Evolutionary conservation across 2,113 vertebrate genomes (phyloP).

Genomic region (Laticauda laticaudata): DNA sequence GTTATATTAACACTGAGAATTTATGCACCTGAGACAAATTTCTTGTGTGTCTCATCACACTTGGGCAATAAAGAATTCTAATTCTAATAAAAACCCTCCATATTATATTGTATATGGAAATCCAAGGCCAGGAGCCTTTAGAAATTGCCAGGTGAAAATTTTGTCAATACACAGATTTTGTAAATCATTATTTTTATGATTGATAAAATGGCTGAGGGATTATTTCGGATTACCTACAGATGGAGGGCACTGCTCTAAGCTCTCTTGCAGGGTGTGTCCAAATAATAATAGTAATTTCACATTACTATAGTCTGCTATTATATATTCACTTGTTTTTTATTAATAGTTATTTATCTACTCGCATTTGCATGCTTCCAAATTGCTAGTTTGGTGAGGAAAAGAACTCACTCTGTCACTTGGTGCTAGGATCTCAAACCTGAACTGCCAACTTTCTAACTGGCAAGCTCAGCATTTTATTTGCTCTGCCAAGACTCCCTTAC

Average conservation of each 20-base stretch:
- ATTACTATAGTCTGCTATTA: not conserved
- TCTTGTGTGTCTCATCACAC: no score
- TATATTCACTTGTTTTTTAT: not conserved
- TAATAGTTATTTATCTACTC: not conserved
- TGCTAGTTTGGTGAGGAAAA: not conserved
- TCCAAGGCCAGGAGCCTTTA: not conserved
- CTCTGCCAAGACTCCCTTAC: no score
- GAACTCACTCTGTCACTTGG: not conserved
- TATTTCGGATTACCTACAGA: not conserved
- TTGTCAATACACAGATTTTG: not conserved
- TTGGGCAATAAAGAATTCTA: no score
- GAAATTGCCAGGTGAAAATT: not conserved
- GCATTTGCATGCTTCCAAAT: not conserved
- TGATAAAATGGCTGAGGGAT: not conserved
- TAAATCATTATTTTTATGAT: not conserved
- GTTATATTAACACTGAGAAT: no score
- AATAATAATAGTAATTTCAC: not conserved
- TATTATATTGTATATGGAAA: not conserved
- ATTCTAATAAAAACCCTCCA: no score
- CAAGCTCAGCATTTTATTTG: no score
- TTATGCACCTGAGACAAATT: no score
- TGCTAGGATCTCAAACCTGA: no score
- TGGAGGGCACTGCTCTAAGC: not conserved
- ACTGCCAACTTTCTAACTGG: no score
- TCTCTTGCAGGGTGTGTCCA: not conserved